These are phyloP conservation scores for Rhimphoctona megacephalus DNA, from an alignment of 2,888 invertebrate species.

Conservation along the genomic window DNA sequence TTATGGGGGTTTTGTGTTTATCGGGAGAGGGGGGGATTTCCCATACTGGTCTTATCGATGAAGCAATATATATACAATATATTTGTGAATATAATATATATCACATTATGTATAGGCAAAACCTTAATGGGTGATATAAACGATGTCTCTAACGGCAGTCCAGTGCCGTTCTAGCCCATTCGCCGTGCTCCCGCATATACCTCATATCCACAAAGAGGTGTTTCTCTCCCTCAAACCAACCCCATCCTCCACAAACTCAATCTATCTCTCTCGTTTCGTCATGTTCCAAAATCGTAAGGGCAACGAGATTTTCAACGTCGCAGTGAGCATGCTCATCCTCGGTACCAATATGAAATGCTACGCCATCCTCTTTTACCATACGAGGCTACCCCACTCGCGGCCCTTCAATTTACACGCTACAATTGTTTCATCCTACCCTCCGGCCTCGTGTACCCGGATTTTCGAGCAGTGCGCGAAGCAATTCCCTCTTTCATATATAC, in stretches of 20 bases:
- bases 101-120: conserved; percentile 39
- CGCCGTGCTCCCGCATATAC: conserved; percentile 71
- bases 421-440: conserved; percentile 74
- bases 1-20: too few relatives aligned
- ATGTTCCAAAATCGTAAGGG: conserved; percentile 61
- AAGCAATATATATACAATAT: background rate
- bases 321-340: conserved; percentile 47
- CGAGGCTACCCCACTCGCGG: conserved; percentile 49
- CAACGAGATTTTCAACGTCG: conserved; percentile 53
- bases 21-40: background rate
- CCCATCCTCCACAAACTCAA: conserved; percentile 9
- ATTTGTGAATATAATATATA: background rate
- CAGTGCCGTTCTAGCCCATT: conserved; percentile 77
- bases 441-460: conserved; percentile 49
- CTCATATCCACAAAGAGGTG: conserved; percentile 48
- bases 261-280: conserved; percentile 48
- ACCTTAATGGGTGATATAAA: conserved; percentile 68
- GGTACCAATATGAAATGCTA: conserved; percentile 64
- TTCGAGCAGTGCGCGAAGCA: conserved; percentile 37
- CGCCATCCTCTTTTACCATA: conserved; percentile 67
- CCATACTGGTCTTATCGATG: background rate
- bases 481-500: conserved; percentile 26
- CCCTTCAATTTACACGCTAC: conserved; percentile 76
- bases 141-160: conserved; percentile 56
- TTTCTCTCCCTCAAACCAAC: conserved; percentile 51